Percentiles rank a stretch among this genome's conserved stretches.
These are phyloP conservation scores for Piscicola geometra DNA, from an alignment of 2,888 invertebrate genomes.

Conservation along the genomic window DNA sequence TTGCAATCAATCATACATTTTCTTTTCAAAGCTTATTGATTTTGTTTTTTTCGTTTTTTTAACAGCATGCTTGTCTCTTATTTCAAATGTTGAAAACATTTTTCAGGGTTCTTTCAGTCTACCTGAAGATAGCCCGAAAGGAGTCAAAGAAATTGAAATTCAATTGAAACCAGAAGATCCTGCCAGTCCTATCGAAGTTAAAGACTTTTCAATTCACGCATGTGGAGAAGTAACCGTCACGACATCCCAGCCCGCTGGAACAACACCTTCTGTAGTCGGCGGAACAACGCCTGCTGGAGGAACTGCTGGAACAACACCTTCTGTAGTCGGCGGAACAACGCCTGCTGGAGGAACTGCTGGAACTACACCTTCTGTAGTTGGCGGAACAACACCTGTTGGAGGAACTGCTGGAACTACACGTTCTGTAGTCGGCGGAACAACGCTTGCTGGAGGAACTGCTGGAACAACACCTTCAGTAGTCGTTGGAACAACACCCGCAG, in stretches of 20 bases:
- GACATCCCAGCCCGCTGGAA: not conserved
- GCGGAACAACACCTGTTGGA: not conserved
- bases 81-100: too few species aligned
- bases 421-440: not conserved
- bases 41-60: not conserved
- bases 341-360: too few species aligned
- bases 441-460: too few species aligned
- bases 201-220: not conserved
- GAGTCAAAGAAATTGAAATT: not conserved
- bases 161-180: not conserved
- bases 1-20: not conserved
- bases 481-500: too few species aligned
- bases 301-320: too few species aligned
- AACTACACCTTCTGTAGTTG: too few species aligned
- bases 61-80: not conserved
- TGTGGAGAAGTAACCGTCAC: not conserved
- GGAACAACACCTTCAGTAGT: too few species aligned
- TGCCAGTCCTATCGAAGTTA: not conserved
- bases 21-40: too few species aligned
- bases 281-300: too few species aligned
- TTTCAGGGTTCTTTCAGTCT: not conserved
- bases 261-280: not conserved
- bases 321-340: too few species aligned
- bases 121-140: not conserved
- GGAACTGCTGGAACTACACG: not conserved